Evolutionary conservation across 2,888 invertebrate genomes (phyloP), one percentile per base, ranked within the genome.

Genomic region (Drosophila mimica): DNA sequence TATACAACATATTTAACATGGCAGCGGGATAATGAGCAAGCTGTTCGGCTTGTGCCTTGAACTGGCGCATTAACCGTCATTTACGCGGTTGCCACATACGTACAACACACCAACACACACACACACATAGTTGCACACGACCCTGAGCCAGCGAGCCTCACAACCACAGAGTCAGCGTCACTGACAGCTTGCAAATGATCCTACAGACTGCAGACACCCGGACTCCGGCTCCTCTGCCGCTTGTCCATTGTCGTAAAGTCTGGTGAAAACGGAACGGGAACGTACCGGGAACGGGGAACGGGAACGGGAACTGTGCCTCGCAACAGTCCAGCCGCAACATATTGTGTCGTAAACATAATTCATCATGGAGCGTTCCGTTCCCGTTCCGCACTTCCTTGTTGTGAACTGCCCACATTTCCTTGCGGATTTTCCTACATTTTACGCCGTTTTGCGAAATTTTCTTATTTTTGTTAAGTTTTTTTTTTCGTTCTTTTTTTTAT

Each of bases 261-360:
- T 74, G 54, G 59, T 81, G 46, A 25, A 25, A 25, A 25, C 13
- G 20, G 43, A 43, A 46, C 7, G 46, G 46, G 46, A 20, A 40
- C 7, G 7, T 20, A 20, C n/a, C n/a, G 43, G 20, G 20, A 25
- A 15, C 46, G 46, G 46, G 7, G 46, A 20, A 40, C n/a, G 43
- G 20, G 11, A 25, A 15, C 46, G 46, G 46, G 46, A 25, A 25
- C 46, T 46, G 46, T 15, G 46, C 59, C 62, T 53, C 71, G 28
- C 59, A 31, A 17, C 51, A 51, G 79, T 76, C 64, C 76, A 64
- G 83, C 83, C 83, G 80, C 89, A 88, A 82, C 89, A 89, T 88
- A 87, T 89, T 89, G 88, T 76, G 85, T 87, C 90, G 85, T 89
- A 89, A 90, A 88, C 87, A 86, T 88, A 91, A 87, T 88, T 91